These are phyloP conservation scores for Lepeophtheirus nordmannii DNA, from an alignment of 2,888 invertebrate species.

Conservation along the genomic window DNA sequence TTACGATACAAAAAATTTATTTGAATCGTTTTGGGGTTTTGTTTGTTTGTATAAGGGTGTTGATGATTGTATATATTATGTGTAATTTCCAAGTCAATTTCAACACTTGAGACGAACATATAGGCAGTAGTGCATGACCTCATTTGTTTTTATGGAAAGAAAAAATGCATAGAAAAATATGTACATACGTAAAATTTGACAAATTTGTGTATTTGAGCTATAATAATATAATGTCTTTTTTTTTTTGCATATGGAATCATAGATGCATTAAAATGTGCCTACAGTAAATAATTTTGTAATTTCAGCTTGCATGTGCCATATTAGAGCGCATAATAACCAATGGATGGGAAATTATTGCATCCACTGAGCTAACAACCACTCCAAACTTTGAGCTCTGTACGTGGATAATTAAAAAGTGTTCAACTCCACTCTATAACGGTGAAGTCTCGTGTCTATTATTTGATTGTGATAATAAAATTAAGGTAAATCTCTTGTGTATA, in stretches of 20 bases:
- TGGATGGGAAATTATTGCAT: neutral
- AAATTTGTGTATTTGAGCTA: no score
- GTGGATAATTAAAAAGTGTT: slow-evolving; percentile 7
- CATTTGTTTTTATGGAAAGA: no score
- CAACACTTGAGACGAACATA: neutral
- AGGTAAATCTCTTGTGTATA: neutral
- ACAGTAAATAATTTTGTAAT: no score
- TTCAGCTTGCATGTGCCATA: neutral
- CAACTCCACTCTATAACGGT: slow-evolving; percentile 5
- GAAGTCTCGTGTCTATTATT: neutral
- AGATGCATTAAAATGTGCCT: no score
- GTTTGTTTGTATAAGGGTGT: no score
- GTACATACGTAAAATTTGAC: no score
- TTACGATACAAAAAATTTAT: no score
- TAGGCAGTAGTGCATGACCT: neutral
- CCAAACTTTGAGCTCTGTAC: slow-evolving; percentile 12
- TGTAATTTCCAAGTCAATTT: neutral
- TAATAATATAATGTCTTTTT: no score
- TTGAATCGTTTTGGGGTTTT: no score
- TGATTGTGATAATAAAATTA: slow-evolving; percentile 2
- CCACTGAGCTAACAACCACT: neutral
- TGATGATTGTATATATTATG: neutral
- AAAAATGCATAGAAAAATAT: no score
- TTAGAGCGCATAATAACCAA: neutral
- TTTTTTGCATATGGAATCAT: no score